Evolutionary conservation across 2,797 vertebrate genomes (phyloP).

Genomic region (Antennarius maculatus): DNA sequence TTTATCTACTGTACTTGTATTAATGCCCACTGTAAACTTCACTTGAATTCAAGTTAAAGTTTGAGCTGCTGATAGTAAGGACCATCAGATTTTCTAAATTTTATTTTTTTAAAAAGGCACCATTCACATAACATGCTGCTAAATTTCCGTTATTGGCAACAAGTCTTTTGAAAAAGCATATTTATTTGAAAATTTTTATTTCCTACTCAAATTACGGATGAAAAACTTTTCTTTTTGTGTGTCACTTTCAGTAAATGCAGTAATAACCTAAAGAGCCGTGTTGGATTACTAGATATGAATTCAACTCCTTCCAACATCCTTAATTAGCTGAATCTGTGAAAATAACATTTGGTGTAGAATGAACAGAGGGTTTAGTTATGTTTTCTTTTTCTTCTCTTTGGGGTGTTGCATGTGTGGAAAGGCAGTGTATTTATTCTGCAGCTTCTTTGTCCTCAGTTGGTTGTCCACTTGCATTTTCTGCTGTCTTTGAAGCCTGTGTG

Average conservation of each 20-base stretch:
- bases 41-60: neutral
- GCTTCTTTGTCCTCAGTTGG: conserved; percentile 66
- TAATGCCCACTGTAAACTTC: conserved; percentile 10
- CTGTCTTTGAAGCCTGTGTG: conserved; percentile 75
- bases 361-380: conserved; percentile 35
- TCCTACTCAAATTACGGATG: conserved; percentile 3
- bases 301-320: conserved; percentile 10
- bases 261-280: conserved; percentile 56
- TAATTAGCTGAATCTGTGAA: conserved; percentile 41
- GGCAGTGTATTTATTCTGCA: conserved; percentile 51
- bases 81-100: neutral
- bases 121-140: neutral
- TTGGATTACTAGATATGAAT: conserved; percentile 22
- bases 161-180: conserved; percentile 28
- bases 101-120: neutral
- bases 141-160: conserved; percentile 18
- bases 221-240: neutral
- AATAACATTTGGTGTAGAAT: conserved; percentile 19
- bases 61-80: conserved; percentile 6
- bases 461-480: conserved; percentile 73
- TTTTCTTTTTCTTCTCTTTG: conserved; percentile 63
- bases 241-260: conserved; percentile 39
- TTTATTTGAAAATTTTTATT: conserved; percentile 23
- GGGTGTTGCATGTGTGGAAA: conserved; percentile 61
- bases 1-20: neutral